These are phyloP conservation scores for Megaceryle alcyon DNA, from an alignment of 2,797 vertebrate genomes.

Conservation along the genomic window DNA sequence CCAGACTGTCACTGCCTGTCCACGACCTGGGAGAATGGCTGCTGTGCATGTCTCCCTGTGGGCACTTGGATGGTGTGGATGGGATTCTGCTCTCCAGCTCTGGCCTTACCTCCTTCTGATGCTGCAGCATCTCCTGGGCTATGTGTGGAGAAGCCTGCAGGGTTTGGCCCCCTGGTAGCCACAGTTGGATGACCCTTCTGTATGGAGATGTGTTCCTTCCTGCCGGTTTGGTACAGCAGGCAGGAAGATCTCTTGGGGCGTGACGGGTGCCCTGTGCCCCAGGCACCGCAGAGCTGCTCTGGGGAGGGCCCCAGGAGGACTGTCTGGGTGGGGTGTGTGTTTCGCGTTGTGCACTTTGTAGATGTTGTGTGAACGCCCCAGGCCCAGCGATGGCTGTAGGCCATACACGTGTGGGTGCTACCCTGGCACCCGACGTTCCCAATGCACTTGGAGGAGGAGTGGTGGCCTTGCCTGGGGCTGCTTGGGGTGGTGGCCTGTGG, in stretches of 20 bases:
- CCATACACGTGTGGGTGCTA: fast-evolving
- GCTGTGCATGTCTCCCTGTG: fast-evolving
- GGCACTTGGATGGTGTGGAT: fast-evolving
- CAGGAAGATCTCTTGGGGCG: fast-evolving
- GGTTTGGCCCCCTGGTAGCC: fast-evolving
- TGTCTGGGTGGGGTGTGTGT: background rate
- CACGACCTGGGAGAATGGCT: fast-evolving
- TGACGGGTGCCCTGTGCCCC: background rate
- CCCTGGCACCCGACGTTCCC: fast-evolving
- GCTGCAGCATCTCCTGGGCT: background rate
- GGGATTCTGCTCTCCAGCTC: background rate
- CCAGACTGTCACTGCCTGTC: background rate
- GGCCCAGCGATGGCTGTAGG: fast-evolving
- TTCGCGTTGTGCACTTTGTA: background rate
- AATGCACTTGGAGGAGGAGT: background rate
- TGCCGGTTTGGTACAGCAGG: fast-evolving
- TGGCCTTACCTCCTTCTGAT: background rate
- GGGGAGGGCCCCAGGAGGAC: background rate
- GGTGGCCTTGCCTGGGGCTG: fast-evolving
- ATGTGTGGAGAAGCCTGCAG: fast-evolving
- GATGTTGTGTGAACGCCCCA: fast-evolving
- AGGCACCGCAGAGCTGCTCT: fast-evolving
- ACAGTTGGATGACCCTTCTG: fast-evolving
- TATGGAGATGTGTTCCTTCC: background rate
- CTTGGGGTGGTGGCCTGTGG: fast-evolving